phyloP scores from a whole-genome alignment of 2,797 vertebrate genomes.

The Pseudomugil gertrudae region DNA sequence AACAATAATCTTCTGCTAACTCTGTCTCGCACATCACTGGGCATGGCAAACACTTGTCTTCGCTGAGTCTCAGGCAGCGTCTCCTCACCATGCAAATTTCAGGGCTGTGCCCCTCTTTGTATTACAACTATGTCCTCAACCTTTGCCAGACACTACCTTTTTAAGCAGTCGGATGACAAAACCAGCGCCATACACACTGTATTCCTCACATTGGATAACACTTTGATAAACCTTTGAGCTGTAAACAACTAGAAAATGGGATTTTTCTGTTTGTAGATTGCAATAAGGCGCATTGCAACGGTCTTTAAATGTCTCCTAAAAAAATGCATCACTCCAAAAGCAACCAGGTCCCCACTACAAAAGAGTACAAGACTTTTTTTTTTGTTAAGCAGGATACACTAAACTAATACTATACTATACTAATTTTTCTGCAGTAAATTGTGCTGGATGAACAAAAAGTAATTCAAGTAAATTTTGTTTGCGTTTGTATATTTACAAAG shows the following conservation, averaged over 20 bases:
- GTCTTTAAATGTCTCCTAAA: slow-evolving; percentile 42
- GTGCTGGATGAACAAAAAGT: slow-evolving; percentile 72
- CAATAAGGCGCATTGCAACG: slow-evolving; percentile 39
- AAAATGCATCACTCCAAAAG: slow-evolving; percentile 43
- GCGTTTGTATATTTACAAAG: slow-evolving; percentile 57
- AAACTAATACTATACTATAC: no score
- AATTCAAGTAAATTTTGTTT: slow-evolving; percentile 61
- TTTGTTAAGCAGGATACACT: slow-evolving; percentile 69
- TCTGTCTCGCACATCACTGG: slow-evolving; percentile 74
- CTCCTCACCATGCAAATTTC: slow-evolving; percentile 77
- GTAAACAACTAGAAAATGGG: slow-evolving; percentile 48
- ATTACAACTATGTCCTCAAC: slow-evolving; percentile 75
- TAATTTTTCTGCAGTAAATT: slow-evolving; percentile 72
- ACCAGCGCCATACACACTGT: slow-evolving; percentile 51
- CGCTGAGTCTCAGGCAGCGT: slow-evolving; percentile 52
- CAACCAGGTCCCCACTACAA: slow-evolving; percentile 36
- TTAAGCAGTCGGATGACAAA: slow-evolving; percentile 67
- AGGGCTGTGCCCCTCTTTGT: slow-evolving; percentile 67
- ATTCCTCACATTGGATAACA: slow-evolving; percentile 64
- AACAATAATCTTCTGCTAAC: slow-evolving; percentile 78
- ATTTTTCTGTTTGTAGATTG: slow-evolving; percentile 35
- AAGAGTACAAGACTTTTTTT: slow-evolving; percentile 39
- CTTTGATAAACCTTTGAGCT: slow-evolving; percentile 67
- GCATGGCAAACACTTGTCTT: slow-evolving; percentile 75
- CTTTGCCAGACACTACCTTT: slow-evolving; percentile 64